A percentile compares a stretch with the other conserved stretches of the same genome.
Conservation (phyloP, 2,888 invertebrate genomes). For the Macrosiphum euphorbiae region DNA sequence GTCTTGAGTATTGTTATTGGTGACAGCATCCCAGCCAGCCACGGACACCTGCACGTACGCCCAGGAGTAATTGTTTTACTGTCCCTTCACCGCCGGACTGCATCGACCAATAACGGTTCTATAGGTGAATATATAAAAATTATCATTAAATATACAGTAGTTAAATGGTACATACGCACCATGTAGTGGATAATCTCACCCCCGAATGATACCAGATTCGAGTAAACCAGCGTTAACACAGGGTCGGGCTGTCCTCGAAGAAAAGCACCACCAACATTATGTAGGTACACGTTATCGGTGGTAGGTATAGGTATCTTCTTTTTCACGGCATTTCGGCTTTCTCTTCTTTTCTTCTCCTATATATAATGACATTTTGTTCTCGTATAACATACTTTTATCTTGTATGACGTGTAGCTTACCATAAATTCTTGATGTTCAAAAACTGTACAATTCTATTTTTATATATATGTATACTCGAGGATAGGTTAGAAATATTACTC, state of each 20-base stretch:
- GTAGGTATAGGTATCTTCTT: neutral
- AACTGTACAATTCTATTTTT: neutral
- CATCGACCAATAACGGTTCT: neutral
- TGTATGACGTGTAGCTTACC: neutral
- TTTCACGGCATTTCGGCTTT: neutral
- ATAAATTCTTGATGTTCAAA: neutral
- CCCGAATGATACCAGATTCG: neutral
- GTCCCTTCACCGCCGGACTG: neutral
- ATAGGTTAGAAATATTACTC: no score
- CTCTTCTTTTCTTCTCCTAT: neutral
- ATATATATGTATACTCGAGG: no score
- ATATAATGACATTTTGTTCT: neutral
- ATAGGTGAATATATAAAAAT: neutral
- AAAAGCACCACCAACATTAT: neutral
- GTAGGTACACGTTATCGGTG: neutral
- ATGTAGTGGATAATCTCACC: neutral
- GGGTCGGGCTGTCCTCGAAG: neutral
- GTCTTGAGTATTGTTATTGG: neutral
- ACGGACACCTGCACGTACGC: neutral
- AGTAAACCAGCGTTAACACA: neutral
- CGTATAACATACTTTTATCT: neutral
- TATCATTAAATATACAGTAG: neutral
- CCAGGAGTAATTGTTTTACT: slow-evolving; percentile 9
- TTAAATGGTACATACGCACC: neutral
- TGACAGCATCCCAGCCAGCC: neutral